Percentiles rank a stretch among this genome's conserved stretches.
Evolutionary conservation across 2,888 invertebrate species (phyloP).

Genomic region (Gastrophysa polygoni): DNA sequence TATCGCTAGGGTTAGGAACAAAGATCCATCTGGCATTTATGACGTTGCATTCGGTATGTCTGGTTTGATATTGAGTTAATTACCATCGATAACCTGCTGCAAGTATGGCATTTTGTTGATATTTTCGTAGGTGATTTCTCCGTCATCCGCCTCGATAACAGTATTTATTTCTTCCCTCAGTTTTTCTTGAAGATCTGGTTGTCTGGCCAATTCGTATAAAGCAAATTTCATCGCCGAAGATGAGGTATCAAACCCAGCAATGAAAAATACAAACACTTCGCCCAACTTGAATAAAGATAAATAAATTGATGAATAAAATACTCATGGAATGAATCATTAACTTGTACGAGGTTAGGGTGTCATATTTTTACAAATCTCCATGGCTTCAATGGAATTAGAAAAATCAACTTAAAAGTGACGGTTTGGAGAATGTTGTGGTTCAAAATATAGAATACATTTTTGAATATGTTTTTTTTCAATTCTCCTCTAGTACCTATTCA

Average conservation of each 20-base stretch:
- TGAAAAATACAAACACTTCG: conserved; percentile 29
- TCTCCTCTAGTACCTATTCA: too few species aligned
- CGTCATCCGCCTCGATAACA: not conserved
- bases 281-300: not conserved
- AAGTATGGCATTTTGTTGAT: conserved; percentile 18
- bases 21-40: not conserved
- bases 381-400: too few species aligned
- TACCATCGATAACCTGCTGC: conserved; percentile 18
- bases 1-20: too few species aligned
- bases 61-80: too few species aligned
- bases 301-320: too few species aligned
- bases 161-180: conserved; percentile 5
- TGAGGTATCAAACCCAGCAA: conserved; percentile 34
- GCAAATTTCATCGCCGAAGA: conserved; percentile 30
- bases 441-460: too few species aligned
- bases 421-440: too few species aligned
- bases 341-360: too few species aligned
- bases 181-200: conserved; percentile 15
- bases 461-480: too few species aligned
- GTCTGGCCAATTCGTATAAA: conserved; percentile 25
- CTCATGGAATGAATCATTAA: too few species aligned
- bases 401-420: too few species aligned
- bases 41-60: not conserved
- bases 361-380: too few species aligned
- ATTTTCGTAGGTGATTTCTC: conserved; percentile 12